phyloP scores from a whole-genome alignment of 2,797 vertebrate genomes.

The Gambelia wislizenii region DNA sequence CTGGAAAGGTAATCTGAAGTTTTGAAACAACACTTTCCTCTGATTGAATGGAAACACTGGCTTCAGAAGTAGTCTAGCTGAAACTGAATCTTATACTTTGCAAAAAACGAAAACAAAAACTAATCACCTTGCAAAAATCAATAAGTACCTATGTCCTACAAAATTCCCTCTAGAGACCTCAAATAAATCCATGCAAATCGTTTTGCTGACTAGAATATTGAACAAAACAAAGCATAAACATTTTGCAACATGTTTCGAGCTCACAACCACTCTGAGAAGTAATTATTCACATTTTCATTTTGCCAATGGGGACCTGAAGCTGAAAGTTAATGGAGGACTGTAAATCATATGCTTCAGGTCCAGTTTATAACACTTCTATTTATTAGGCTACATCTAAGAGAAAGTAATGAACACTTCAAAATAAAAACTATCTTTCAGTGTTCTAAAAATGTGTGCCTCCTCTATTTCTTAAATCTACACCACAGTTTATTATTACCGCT shows the following conservation, averaged over 20 bases:
- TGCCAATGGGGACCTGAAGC: background rate
- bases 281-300: background rate
- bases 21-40: background rate
- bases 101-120: background rate
- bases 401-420: background rate
- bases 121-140: constrained; percentile 17
- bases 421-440: background rate
- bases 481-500: background rate
- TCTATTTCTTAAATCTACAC: background rate
- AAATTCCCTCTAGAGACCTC: background rate
- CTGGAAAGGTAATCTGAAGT: background rate
- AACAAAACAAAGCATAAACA: background rate
- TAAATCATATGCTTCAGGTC: background rate
- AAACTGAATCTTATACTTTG: background rate
- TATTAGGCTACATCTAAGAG: background rate
- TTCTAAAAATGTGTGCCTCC: background rate
- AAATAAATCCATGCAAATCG: constrained; percentile 30
- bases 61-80: background rate
- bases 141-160: constrained; percentile 20
- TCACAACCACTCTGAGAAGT: background rate
- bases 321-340: background rate
- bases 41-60: background rate
- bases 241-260: background rate
- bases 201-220: constrained; percentile 4
- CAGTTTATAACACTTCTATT: background rate